These are phyloP conservation scores for Eciton burchellii DNA, from an alignment of 1,140 invertebrate genomes.

Conservation along the genomic window DNA sequence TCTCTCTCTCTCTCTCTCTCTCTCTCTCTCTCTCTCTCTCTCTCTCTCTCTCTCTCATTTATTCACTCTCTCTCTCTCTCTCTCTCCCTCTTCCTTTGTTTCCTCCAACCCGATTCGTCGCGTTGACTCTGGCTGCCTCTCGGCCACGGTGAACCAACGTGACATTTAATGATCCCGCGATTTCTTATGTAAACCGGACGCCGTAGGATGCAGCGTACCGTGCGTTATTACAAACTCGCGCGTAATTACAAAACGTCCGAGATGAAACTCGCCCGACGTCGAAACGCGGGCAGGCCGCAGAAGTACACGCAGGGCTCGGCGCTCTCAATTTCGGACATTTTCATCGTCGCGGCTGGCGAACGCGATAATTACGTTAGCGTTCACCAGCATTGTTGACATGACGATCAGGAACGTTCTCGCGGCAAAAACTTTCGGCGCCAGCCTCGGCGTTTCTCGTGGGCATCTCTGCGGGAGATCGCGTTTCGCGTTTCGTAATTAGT, in stretches of 20 bases:
- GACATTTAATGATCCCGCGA: conserved; percentile 27
- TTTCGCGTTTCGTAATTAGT: conserved; percentile 32
- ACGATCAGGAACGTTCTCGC: not conserved
- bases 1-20: no score
- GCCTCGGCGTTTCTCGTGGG: no score
- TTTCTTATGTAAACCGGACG: conserved; percentile 8
- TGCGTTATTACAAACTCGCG: not conserved
- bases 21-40: not conserved
- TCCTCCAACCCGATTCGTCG: conserved; percentile 19
- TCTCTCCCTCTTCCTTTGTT: not conserved
- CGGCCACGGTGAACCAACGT: conserved; percentile 13
- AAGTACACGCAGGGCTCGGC: no score
- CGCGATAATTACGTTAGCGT: not conserved
- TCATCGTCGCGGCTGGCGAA: not conserved
- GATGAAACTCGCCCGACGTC: not conserved
- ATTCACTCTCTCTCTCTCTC: no score
- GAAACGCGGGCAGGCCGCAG: not conserved
- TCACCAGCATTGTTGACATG: no score
- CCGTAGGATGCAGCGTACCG: not conserved
- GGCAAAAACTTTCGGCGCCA: not conserved
- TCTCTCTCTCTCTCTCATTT: no score
- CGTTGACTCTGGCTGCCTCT: not conserved
- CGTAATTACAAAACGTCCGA: not conserved
- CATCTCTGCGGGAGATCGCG: not conserved
- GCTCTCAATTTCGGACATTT: no score